Conservation (phyloP, 2,113 vertebrate genomes). For the Stercorarius parasiticus region DNA sequence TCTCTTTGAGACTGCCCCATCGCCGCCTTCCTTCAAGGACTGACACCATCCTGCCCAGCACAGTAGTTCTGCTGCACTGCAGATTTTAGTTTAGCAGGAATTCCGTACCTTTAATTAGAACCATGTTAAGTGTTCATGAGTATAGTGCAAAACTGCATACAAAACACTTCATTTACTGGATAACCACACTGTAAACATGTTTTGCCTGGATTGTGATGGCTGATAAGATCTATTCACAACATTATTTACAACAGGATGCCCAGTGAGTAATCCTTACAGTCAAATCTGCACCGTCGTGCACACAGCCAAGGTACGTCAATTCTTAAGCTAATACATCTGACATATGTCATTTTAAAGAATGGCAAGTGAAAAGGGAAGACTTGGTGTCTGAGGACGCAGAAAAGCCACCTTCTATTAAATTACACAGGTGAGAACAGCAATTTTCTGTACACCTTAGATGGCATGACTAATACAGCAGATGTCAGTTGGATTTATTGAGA, state of each 20-base stretch:
- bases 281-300: background rate
- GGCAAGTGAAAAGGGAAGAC: background rate
- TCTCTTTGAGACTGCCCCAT: background rate
- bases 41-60: rapidly evolving
- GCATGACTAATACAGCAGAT: background rate
- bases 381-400: background rate
- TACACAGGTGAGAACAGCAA: background rate
- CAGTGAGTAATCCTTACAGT: background rate
- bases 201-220: background rate
- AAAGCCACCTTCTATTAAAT: background rate
- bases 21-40: background rate
- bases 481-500: background rate
- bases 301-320: background rate
- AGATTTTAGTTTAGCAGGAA: background rate
- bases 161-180: background rate
- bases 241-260: background rate
- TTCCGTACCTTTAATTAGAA: background rate
- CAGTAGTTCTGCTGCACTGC: background rate
- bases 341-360: background rate
- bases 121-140: background rate
- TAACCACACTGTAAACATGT: background rate
- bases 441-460: background rate
- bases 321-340: background rate
- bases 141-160: background rate
- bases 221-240: background rate